Evolutionary conservation across 92 coral and sea anemone genomes (phyloP).

Genomic region (Muricea muricata): DNA sequence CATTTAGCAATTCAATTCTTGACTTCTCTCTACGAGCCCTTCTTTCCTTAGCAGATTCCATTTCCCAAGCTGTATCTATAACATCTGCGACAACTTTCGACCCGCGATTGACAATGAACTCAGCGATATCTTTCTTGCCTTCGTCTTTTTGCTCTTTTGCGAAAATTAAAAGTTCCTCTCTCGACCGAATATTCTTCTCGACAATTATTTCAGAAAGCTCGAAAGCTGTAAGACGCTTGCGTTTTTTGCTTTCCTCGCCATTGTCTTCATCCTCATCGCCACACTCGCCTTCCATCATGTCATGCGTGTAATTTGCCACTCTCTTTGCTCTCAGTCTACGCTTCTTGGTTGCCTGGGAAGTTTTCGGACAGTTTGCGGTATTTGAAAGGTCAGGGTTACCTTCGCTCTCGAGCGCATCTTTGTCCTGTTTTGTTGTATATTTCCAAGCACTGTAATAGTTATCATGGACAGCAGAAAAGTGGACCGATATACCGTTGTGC

Average conservation of each 20-base stretch:
- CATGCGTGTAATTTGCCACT: not conserved
- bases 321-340: not conserved
- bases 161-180: not conserved
- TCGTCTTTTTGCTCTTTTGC: conserved; percentile 4
- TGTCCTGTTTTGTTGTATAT: too few species aligned
- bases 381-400: not conserved
- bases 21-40: too few species aligned
- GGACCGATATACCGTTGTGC: too few species aligned
- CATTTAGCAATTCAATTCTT: too few species aligned
- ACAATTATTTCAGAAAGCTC: not conserved
- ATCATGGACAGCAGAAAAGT: too few species aligned
- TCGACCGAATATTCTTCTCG: not conserved
- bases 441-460: too few species aligned
- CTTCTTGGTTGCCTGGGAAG: not conserved
- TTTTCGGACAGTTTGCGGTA: not conserved
- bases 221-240: conserved; percentile 5
- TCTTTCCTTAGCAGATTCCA: too few species aligned
- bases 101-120: too few species aligned
- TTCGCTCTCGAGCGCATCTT: too few species aligned
- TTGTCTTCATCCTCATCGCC: not conserved
- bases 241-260: not conserved
- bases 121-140: too few species aligned
- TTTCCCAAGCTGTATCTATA: too few species aligned
- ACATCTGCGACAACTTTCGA: too few species aligned
- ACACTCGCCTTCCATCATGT: not conserved